Evolutionary conservation across 2,113 vertebrate species (phyloP).

Genomic region (Scomber scombrus): DNA sequence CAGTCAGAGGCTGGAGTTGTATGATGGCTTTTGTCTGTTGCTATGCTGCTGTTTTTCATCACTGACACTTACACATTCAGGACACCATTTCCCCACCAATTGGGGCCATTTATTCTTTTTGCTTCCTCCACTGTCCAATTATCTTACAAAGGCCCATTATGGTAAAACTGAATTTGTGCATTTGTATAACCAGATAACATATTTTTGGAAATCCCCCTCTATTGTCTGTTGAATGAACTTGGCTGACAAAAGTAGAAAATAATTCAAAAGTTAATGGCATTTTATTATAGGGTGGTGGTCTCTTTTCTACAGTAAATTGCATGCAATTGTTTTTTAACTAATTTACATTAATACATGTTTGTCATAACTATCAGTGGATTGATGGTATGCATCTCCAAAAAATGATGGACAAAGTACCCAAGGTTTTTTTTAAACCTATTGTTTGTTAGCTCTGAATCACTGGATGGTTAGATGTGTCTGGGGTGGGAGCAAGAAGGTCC

Average conservation of each 20-base stretch:
- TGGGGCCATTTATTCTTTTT: slow-evolving; percentile 49
- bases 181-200: slow-evolving; percentile 21
- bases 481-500: no score
- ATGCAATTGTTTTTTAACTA: neutral
- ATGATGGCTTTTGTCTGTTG: slow-evolving; percentile 76
- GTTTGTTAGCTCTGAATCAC: no score
- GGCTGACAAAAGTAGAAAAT: slow-evolving; percentile 3
- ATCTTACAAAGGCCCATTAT: slow-evolving; percentile 65
- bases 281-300: neutral
- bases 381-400: no score
- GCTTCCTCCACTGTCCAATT: slow-evolving; percentile 62
- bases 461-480: no score
- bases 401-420: no score
- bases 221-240: slow-evolving; percentile 34
- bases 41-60: slow-evolving; percentile 68
- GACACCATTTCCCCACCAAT: slow-evolving; percentile 49
- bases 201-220: slow-evolving; percentile 63
- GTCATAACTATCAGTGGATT: no score
- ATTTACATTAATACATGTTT: neutral
- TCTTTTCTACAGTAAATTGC: neutral
- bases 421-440: no score
- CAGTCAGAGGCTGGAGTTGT: slow-evolving; percentile 61
- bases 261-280: slow-evolving; percentile 9
- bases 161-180: slow-evolving; percentile 36
- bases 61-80: slow-evolving; percentile 60